Conservation (phyloP, 2,113 vertebrate species). For the Vulpes ferrilata region DNA sequence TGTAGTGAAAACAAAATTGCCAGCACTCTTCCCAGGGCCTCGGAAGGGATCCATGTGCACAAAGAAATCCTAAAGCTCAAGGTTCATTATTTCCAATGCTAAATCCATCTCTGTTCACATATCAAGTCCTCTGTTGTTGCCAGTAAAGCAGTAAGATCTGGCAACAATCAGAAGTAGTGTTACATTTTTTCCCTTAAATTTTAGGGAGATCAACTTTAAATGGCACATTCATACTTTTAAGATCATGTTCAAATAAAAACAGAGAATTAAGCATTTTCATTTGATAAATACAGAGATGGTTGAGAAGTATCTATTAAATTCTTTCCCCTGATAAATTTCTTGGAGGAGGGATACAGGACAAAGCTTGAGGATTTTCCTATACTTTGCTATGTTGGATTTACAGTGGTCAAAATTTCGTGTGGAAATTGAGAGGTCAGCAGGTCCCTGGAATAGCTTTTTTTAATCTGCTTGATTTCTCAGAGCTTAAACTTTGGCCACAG, state of each 20-base stretch:
- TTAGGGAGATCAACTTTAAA: neutral
- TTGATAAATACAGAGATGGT: neutral
- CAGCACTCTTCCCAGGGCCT: neutral
- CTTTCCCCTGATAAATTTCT: neutral
- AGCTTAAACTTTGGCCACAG: neutral
- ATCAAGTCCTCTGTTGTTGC: neutral
- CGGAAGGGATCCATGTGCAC: neutral
- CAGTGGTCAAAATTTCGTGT: neutral
- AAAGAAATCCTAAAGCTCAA: neutral
- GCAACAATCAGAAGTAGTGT: neutral
- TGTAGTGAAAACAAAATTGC: neutral
- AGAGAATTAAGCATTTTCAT: neutral
- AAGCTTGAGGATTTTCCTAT: neutral
- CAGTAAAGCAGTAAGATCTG: neutral
- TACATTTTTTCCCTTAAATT: neutral
- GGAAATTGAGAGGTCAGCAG: neutral
- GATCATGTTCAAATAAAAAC: neutral
- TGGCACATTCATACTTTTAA: neutral
- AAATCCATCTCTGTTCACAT: neutral
- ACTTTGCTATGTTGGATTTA: neutral
- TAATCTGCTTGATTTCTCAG: neutral
- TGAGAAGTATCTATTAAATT: neutral
- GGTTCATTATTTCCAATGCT: neutral
- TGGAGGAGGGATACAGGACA: neutral
- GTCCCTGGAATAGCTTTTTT: neutral